Percentiles rank a stretch among this genome's conserved stretches.
Conservation (phyloP, 2,888 invertebrate species). For the Timandra comae region DNA sequence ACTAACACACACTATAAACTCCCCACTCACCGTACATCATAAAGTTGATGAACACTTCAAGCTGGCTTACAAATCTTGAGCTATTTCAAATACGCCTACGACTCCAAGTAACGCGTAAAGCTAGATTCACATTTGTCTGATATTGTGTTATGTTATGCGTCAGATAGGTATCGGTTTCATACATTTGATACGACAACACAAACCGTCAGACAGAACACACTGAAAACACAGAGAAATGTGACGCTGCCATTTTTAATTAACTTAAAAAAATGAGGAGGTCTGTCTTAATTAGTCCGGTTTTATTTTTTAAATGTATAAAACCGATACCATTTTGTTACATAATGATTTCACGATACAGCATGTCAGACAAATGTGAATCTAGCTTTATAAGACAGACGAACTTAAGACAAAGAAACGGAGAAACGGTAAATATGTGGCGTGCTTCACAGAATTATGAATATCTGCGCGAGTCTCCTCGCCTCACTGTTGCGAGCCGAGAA, state of each 20-base stretch:
- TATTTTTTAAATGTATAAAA: no score
- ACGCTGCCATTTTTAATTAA: slow-evolving; percentile 6
- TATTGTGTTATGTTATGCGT: not conserved
- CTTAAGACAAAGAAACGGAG: slow-evolving; percentile 42
- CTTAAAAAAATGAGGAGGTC: no score
- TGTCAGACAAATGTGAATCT: no score
- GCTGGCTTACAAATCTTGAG: slow-evolving; percentile 14
- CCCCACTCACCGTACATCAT: slow-evolving; percentile 13
- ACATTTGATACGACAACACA: not conserved
- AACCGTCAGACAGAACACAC: not conserved
- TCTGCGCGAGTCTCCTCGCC: slow-evolving; percentile 31
- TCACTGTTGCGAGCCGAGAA: slow-evolving; percentile 1
- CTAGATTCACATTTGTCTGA: not conserved
- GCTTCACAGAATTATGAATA: slow-evolving; percentile 46
- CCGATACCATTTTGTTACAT: no score
- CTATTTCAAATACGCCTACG: slow-evolving; percentile 17
- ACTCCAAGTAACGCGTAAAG: not conserved
- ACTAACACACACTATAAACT: slow-evolving; percentile 2
- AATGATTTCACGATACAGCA: no score
- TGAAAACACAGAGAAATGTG: not conserved
- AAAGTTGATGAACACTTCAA: slow-evolving; percentile 20
- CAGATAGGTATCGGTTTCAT: not conserved
- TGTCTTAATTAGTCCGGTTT: no score
- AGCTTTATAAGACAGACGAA: no score
- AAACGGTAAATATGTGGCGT: slow-evolving; percentile 42